Evolutionary conservation across 2,113 vertebrate genomes (phyloP).

Genomic region (Athene cunicularia): DNA sequence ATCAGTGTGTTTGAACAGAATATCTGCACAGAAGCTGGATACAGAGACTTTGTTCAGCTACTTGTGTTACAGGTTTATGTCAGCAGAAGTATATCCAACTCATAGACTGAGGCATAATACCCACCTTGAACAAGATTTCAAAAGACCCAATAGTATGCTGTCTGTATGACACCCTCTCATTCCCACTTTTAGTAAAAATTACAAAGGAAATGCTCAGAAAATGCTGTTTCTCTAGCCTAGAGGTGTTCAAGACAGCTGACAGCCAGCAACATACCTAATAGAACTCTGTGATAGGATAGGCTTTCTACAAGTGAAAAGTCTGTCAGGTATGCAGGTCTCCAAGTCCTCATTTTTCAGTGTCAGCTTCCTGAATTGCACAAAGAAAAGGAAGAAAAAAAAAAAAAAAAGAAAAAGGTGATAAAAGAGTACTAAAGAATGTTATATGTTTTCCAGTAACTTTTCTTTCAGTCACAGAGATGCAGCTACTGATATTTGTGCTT

Average conservation of each 20-base stretch:
- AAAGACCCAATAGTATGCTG: background rate
- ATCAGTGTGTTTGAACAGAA: background rate
- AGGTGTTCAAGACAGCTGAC: background rate
- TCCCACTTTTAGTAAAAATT: background rate
- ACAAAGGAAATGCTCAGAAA: background rate
- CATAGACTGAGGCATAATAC: background rate
- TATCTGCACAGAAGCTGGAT: background rate
- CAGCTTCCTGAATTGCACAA: background rate
- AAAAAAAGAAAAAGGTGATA: too few species aligned
- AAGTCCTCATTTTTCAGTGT: background rate
- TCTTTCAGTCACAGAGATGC: background rate
- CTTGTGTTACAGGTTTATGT: background rate
- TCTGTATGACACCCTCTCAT: background rate
- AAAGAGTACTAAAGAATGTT: background rate
- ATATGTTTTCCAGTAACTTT: background rate
- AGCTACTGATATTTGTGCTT: background rate
- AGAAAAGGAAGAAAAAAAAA: background rate
- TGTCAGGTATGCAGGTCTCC: background rate
- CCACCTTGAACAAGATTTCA: fast-evolving
- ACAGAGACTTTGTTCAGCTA: background rate
- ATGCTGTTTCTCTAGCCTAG: background rate
- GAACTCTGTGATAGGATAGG: background rate
- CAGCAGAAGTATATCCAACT: background rate
- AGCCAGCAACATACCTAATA: background rate
- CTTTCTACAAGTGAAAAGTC: background rate